Base-by-base conservation (phyloP, 2,113 vertebrate genomes). In the Machaerirhynchus nigripectus region DNA sequence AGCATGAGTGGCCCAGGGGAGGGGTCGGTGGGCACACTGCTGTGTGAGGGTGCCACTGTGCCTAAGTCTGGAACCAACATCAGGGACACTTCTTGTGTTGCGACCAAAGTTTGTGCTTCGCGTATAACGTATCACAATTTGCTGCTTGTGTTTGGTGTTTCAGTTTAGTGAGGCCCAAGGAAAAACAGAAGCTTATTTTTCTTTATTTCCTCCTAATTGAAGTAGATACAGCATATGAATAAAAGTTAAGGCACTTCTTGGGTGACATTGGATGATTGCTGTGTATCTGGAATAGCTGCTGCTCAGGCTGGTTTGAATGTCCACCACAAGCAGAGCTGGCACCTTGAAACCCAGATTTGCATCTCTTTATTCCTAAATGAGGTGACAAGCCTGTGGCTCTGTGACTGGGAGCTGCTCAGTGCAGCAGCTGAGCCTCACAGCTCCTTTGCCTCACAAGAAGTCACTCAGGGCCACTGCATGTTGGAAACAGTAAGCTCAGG, bases 61-160 rank as follows among this genome's bases (percentile, higher is more conserved):
- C 44, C n/a, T 10, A 5, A 19, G 15, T 42, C 33, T 26, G 24
- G 44, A 67, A 24, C 40, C 46, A 18, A 4, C 0, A 0, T 1
- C 7, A 6, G 39, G 71, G 19, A 5, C 15, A 20, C 6, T 9
- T 37, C 23, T 56, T 56, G 35, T 57, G 14, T 11, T 44, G 39
- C 5, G 2, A 30, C 26, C 6, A 4, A 65, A 55, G 6, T 57
- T 80, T 67, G 39, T 59, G 37, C 44, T 71, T 92, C 23, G 4
- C 0, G 0, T 39, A 7, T 27, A 23, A 30, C 15, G 2, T 27
- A 11, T 46, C 13, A 46, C 9, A 14, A 28, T 57, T 40, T 91
- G 57, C 68, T 87, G 39, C 31, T 65, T 60, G 39, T 7, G 4
- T 74, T 89, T 91, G n/a, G 57, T 78, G 4, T 61, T 74, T 73